Percentiles rank a stretch among this genome's conserved stretches.
phyloP scores from a whole-genome alignment of 2,797 vertebrate species.

The Benthosema pterotum region DNA sequence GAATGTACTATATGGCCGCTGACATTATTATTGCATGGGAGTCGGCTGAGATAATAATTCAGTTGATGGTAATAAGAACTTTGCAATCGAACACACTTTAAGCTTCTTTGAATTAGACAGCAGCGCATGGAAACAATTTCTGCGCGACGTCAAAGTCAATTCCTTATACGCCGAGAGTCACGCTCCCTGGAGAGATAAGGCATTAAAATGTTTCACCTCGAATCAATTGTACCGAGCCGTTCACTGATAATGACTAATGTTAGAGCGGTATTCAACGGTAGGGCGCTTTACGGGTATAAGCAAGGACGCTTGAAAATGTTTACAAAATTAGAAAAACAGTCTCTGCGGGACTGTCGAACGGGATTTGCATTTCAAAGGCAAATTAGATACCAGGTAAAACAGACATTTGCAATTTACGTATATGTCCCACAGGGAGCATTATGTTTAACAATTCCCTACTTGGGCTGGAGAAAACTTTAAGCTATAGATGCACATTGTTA shows the following conservation, averaged over 20 bases:
- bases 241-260: not conserved
- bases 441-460: not conserved
- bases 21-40: slow-evolving; percentile 32
- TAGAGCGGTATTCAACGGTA: not conserved
- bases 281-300: not conserved
- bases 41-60: slow-evolving; percentile 24
- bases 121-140: slow-evolving; percentile 2
- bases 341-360: slow-evolving; percentile 6
- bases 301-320: not conserved
- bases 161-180: slow-evolving; percentile 1
- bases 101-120: not conserved
- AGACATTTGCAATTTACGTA: not conserved
- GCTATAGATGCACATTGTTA: not conserved
- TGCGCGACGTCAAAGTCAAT: not conserved
- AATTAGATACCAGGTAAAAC: slow-evolving; percentile 15
- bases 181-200: not conserved
- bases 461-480: not conserved
- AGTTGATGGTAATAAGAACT: slow-evolving; percentile 22
- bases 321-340: slow-evolving; percentile 1
- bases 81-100: not conserved
- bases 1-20: slow-evolving; percentile 23
- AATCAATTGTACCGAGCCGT: not conserved
- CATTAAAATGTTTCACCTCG: not conserved
- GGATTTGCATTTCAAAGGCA: slow-evolving; percentile 27
- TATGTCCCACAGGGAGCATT: not conserved